These are phyloP conservation scores for Pseudocheirus occidentalis DNA, from an alignment of 2,797 vertebrate genomes.

Conservation along the genomic window DNA sequence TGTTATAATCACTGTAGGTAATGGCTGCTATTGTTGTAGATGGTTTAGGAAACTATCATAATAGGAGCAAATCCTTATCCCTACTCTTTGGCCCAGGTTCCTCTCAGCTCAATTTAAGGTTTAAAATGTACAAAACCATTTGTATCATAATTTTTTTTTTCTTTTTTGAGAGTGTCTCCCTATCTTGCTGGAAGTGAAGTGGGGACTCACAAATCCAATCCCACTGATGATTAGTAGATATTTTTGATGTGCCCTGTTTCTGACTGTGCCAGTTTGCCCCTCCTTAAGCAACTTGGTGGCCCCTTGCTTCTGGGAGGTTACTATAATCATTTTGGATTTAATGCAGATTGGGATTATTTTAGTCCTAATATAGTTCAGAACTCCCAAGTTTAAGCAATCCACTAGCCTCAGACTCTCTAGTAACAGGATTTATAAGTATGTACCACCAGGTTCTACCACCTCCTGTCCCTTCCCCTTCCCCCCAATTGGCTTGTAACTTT, in stretches of 20 bases:
- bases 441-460: accelerated
- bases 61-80: background rate
- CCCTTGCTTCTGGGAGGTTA: background rate
- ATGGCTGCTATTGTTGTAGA: background rate
- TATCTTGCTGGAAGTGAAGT: background rate
- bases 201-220: background rate
- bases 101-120: background rate
- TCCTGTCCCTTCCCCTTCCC: accelerated
- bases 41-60: background rate
- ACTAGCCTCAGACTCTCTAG: background rate
- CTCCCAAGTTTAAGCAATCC: background rate
- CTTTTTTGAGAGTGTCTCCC: background rate
- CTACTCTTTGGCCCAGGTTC: background rate
- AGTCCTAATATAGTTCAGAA: background rate
- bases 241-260: background rate
- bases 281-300: background rate
- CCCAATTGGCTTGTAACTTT: background rate
- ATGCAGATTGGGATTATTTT: background rate
- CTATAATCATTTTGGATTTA: background rate
- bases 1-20: background rate
- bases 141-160: background rate
- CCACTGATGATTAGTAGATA: background rate
- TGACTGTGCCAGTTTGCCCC: background rate
- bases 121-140: background rate
- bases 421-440: background rate